These are phyloP conservation scores for Girardia tigrina DNA, from an alignment of 2,888 invertebrate species.

Conservation along the genomic window DNA sequence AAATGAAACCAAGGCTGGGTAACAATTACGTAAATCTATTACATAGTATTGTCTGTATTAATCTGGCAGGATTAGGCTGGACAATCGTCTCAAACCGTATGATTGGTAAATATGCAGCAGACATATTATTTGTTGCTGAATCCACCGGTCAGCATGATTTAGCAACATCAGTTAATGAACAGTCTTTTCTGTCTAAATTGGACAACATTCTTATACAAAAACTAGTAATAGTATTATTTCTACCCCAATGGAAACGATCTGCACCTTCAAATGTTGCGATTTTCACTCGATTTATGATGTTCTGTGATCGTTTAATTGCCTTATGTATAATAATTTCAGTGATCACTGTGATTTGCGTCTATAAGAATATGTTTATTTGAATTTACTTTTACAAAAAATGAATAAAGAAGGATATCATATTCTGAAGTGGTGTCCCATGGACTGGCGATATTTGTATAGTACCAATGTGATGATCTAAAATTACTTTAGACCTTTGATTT, in stretches of 20 bases:
- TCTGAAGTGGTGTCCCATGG: no score
- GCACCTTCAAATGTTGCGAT: neutral
- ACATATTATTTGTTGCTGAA: neutral
- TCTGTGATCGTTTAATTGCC: neutral
- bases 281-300: constrained; percentile 5
- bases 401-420: no score
- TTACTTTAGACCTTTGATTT: no score
- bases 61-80: neutral
- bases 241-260: neutral
- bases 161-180: neutral
- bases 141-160: neutral
- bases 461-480: no score
- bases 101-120: neutral
- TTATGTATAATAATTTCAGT: neutral
- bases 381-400: no score
- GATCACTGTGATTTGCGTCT: neutral
- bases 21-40: neutral
- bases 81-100: neutral
- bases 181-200: neutral
- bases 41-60: neutral
- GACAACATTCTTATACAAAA: neutral
- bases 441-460: no score
- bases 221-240: neutral
- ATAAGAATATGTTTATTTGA: no score
- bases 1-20: neutral